A percentile compares a stretch with the other conserved stretches of the same genome.
Conservation (phyloP, 2,888 invertebrate species). For the Cheilosia scutellata region DNA sequence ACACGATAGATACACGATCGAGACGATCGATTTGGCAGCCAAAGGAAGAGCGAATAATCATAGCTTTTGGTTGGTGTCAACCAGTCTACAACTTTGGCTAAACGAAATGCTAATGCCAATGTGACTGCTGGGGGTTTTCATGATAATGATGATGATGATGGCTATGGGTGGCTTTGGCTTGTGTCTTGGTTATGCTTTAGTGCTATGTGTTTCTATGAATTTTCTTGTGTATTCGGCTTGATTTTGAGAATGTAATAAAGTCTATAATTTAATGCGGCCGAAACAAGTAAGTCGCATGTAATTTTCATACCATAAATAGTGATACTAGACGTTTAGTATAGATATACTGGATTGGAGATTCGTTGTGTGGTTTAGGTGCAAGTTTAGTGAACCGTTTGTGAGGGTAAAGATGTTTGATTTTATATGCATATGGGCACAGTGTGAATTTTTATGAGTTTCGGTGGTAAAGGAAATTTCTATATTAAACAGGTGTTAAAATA, state of each 20-base stretch:
- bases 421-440: constrained; percentile 26
- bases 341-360: constrained; percentile 25
- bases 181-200: constrained; percentile 13
- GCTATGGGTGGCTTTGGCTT: constrained; percentile 24
- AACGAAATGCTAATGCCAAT: constrained; percentile 65
- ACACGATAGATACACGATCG: not conserved
- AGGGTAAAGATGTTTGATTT: constrained; percentile 1
- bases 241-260: constrained; percentile 64
- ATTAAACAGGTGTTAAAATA: constrained; percentile 5
- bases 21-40: not conserved
- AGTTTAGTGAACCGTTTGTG: constrained; percentile 31
- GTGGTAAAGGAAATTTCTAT: not conserved
- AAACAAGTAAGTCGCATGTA: constrained; percentile 49
- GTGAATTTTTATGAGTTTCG: constrained; percentile 36
- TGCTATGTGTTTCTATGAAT: constrained; percentile 26
- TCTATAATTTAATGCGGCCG: constrained; percentile 61
- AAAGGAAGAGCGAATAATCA: constrained; percentile 28
- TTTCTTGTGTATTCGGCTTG: constrained; percentile 15
- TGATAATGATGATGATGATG: not conserved
- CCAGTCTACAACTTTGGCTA: constrained; percentile 68
- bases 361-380: constrained; percentile 12
- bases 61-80: constrained; percentile 62
- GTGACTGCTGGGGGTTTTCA: constrained; percentile 21
- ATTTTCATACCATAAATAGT: constrained; percentile 59
- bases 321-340: constrained; percentile 14